Conservation (phyloP, 2,888 invertebrate species). For the Drosophila demipolita region DNA sequence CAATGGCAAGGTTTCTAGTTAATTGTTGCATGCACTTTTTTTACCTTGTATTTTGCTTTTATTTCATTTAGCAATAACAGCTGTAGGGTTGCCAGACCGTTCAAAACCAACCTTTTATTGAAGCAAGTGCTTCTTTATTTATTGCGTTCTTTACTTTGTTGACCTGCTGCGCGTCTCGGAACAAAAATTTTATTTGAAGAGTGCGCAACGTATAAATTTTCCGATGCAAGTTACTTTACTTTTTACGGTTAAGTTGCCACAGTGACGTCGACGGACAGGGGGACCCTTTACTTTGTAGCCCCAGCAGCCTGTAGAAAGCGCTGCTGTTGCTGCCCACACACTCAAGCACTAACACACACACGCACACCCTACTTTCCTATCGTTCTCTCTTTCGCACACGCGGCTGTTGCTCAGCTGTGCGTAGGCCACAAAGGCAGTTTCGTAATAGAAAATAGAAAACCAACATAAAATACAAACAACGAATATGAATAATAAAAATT, state of each 20-base stretch:
- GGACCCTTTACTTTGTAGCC: constrained; percentile 38
- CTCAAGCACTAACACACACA: constrained; percentile 8
- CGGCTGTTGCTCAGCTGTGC: constrained; percentile 67
- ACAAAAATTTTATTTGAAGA: constrained; percentile 14
- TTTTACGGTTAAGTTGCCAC: constrained; percentile 48
- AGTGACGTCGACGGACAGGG: constrained; percentile 22
- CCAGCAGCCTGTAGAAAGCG: constrained; percentile 46
- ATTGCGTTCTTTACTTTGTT: constrained; percentile 54
- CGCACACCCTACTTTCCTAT: constrained; percentile 40
- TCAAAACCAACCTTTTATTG: constrained; percentile 14
- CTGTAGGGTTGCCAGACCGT: constrained; percentile 47
- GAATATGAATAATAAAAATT: constrained; percentile 20
- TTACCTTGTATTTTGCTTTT: constrained; percentile 4
- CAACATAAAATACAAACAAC: constrained; percentile 26
- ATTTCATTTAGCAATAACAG: neutral
- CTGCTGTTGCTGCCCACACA: constrained; percentile 16
- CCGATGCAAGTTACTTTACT: constrained; percentile 51
- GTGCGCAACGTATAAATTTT: constrained; percentile 40
- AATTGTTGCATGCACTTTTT: constrained; percentile 62
- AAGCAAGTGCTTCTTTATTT: constrained; percentile 21
- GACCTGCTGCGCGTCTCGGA: constrained; percentile 44
- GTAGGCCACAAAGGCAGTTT: constrained; percentile 67
- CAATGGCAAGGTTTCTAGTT: constrained; percentile 56
- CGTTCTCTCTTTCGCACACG: constrained; percentile 27
- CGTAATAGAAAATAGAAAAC: constrained; percentile 69